Conservation (phyloP, 2,888 invertebrate genomes). For the Phortica magna region DNA sequence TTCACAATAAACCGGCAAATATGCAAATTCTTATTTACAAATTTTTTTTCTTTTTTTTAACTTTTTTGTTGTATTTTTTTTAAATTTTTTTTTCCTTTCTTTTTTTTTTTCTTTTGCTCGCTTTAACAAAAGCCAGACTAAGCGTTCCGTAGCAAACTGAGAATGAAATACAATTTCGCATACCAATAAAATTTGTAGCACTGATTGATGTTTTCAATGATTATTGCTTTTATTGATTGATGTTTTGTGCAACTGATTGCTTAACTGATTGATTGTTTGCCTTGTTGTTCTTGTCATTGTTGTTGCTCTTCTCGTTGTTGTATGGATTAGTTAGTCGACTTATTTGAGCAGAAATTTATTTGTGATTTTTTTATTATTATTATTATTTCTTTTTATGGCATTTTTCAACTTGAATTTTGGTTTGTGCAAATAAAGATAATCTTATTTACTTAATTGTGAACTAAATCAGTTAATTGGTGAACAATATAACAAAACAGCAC, state of each 20-base stretch:
- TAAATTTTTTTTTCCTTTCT: constrained; percentile 35
- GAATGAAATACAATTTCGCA: constrained; percentile 6
- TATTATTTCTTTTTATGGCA: neutral
- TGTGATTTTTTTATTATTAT: neutral
- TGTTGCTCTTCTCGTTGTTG: neutral
- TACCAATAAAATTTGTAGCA: constrained; percentile 6
- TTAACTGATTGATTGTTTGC: constrained; percentile 13
- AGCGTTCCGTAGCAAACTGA: neutral
- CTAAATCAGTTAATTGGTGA: too few species aligned
- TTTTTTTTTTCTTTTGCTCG: neutral
- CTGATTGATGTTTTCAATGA: constrained; percentile 24
- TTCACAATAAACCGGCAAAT: constrained; percentile 23
- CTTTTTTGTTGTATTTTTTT: neutral
- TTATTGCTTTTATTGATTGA: constrained; percentile 16
- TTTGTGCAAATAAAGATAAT: too few species aligned
- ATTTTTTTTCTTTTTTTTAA: neutral
- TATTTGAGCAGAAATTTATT: neutral
- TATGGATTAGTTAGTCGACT: neutral
- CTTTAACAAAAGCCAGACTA: constrained; percentile 5
- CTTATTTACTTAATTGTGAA: too few species aligned
- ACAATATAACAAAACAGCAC: too few species aligned
- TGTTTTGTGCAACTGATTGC: constrained; percentile 16
- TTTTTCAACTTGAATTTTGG: too few species aligned
- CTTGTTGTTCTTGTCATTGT: neutral
- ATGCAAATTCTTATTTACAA: neutral